These are phyloP conservation scores for Maconellicoccus hirsutus DNA, from an alignment of 1,140 invertebrate genomes.

Conservation along the genomic window DNA sequence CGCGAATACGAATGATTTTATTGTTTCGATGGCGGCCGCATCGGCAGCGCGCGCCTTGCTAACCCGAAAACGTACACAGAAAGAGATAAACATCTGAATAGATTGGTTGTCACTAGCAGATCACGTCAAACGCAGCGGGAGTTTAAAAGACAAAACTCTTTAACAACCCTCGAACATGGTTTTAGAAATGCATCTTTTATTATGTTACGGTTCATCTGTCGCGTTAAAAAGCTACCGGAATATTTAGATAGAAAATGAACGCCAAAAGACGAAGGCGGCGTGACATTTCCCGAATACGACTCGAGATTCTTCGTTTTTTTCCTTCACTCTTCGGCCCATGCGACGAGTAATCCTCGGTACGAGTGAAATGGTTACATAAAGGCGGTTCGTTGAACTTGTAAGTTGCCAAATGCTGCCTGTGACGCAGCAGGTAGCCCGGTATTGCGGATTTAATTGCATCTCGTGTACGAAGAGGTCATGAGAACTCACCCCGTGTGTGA, in stretches of 20 bases:
- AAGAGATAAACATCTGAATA: neutral
- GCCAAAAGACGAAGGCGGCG: neutral
- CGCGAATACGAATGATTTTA: neutral
- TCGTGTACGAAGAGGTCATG: too few species aligned
- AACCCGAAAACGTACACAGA: too few species aligned
- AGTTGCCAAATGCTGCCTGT: too few species aligned
- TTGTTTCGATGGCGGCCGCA: neutral
- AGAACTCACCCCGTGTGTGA: too few species aligned
- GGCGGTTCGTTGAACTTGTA: too few species aligned
- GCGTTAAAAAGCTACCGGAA: neutral
- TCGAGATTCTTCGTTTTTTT: neutral
- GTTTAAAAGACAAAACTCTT: slow-evolving; percentile 1
- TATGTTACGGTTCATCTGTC: neutral
- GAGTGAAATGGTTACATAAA: too few species aligned
- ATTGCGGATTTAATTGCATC: too few species aligned
- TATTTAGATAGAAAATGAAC: too few species aligned
- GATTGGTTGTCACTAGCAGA: neutral
- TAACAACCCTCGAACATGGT: neutral
- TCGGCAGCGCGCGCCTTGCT: too few species aligned
- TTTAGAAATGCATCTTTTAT: neutral
- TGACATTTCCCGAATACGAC: too few species aligned
- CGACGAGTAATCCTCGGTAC: too few species aligned
- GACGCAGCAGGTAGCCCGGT: too few species aligned
- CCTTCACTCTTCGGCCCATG: neutral
- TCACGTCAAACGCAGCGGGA: slow-evolving; percentile 6